Evolutionary conservation across 2,113 vertebrate genomes (phyloP).

Genomic region (Nycticebus coucang): DNA sequence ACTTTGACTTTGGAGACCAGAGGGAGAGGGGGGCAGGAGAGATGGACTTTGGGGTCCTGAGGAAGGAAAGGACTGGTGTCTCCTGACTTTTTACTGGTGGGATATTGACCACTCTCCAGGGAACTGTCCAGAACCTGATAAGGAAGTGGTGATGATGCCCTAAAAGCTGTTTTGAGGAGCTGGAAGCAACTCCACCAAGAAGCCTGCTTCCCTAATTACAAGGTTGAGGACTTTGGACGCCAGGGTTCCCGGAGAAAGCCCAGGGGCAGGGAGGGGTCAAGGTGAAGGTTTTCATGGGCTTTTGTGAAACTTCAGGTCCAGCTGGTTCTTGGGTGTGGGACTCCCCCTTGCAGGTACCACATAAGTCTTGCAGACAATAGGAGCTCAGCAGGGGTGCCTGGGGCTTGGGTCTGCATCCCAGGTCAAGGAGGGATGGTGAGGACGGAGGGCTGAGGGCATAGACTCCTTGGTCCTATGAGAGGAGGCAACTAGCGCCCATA

Average conservation of each 20-base stretch:
- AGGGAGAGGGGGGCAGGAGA: no score
- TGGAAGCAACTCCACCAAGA: slow-evolving; percentile 46
- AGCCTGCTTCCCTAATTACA: slow-evolving; percentile 64
- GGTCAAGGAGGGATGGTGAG: not conserved
- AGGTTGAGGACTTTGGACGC: slow-evolving; percentile 47
- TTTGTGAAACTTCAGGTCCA: slow-evolving; percentile 49
- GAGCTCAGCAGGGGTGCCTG: not conserved
- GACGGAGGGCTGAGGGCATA: not conserved
- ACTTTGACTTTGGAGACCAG: not conserved
- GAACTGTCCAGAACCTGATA: not conserved
- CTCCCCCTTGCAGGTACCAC: not conserved
- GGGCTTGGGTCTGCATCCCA: not conserved
- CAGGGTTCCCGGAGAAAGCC: slow-evolving; percentile 51
- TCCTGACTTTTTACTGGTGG: not conserved
- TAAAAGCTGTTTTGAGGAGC: slow-evolving; percentile 39
- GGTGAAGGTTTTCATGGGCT: not conserved
- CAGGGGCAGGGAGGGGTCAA: slow-evolving; percentile 18
- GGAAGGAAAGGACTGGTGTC: not conserved
- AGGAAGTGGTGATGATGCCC: not conserved
- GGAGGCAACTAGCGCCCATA: not conserved
- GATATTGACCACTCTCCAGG: not conserved
- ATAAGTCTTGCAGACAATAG: not conserved
- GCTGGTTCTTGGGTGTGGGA: not conserved
- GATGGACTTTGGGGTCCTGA: not conserved
- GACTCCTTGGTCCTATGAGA: not conserved